Evolutionary conservation across 2,888 invertebrate species (phyloP), one percentile per base, ranked within the genome.

Genomic region (Tiliacea aurago): DNA sequence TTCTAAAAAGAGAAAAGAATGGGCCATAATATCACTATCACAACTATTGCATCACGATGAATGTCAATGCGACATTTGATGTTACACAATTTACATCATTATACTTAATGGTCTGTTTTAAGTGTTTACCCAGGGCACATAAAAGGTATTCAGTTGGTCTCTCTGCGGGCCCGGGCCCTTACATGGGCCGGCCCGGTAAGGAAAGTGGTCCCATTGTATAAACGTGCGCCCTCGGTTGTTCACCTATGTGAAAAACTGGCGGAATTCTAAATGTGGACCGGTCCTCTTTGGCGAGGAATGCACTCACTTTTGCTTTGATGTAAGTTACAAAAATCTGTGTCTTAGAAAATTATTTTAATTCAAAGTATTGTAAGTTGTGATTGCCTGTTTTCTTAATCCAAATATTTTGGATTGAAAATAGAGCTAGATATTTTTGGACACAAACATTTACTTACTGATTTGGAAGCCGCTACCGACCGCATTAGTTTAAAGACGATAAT

Each of bases 201-300:
- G 96, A 94, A 94, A 93, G 94, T 92, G 89, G 94, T 89, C 90
- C 93, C 91, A 95, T 95, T 95, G 95, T 95, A 88, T 83, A 75
- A 85, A 73, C 78, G 80, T 66, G 72, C 76, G 81, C 84, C 86
- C 80, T 80, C 91, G 95, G 93, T 92, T 93, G 93, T 93, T 93
- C 91, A 93, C 94, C 93, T 91, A 91, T 86, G 90, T 90, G 93
- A 94, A 93, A 93, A 93, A 93, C 91, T 92, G 85, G 86, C 80
- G 81, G 91, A 90, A 91, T 93, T 90, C 90, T 89, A 91, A 90
- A 85, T 78, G 73, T 61, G 81, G 78, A 80, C 87, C 72, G 78
- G 86, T 87, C 78, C 55, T 80, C 76, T 88, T 87, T 73, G 79
- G 70, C 74, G 47, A 64, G 84, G 88, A 88, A 87, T 88, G 88